Conservation (phyloP, 2,113 vertebrate species). For the Ciconia maguari region DNA sequence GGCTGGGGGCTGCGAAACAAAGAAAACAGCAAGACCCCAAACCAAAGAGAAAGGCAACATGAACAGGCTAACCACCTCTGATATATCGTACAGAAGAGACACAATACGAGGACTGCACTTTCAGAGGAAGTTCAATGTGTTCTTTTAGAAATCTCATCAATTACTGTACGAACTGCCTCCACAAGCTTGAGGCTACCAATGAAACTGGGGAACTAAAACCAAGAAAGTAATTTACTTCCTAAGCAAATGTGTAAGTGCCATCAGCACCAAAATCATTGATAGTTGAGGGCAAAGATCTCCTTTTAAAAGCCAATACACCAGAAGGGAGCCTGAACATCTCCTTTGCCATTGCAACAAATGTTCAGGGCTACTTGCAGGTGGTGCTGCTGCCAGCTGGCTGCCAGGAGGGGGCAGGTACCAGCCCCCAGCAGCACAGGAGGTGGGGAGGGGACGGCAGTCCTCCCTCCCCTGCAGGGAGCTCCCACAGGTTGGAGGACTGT, state of each 20-base stretch:
- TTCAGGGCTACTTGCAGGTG: not conserved
- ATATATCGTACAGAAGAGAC: not conserved
- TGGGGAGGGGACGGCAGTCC: not conserved
- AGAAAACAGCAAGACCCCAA: not conserved
- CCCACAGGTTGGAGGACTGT: not conserved
- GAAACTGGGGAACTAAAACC: not conserved
- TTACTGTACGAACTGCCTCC: not conserved
- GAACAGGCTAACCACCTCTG: not conserved
- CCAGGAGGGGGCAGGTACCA: not conserved
- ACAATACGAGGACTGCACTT: not conserved
- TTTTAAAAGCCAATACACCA: not conserved
- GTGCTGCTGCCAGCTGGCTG: not conserved
- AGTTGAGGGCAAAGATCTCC: not conserved
- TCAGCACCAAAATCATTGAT: accelerated
- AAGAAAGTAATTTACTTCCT: not conserved
- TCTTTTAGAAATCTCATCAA: not conserved
- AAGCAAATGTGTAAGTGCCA: not conserved
- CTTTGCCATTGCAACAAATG: accelerated
- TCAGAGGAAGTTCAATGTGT: not conserved
- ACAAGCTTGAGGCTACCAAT: not conserved
- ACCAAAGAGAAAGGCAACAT: not conserved
- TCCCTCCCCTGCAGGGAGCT: not conserved
- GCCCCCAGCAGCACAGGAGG: not conserved
- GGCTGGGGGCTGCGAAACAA: not conserved
- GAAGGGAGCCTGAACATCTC: not conserved